phyloP scores from a whole-genome alignment of 2,888 invertebrate genomes.

The Quadroppia sp. region DNA sequence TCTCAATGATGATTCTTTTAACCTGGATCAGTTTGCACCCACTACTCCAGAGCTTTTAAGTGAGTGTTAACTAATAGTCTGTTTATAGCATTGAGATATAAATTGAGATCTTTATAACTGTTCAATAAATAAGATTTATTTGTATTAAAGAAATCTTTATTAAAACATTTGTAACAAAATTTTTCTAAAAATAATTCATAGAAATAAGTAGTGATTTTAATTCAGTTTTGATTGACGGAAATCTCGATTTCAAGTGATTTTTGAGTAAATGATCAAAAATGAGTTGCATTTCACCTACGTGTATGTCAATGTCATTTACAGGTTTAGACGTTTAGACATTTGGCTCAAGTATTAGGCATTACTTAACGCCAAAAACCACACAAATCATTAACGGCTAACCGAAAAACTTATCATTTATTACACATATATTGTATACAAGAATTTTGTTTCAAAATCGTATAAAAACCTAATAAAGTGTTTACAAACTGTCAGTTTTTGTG shows the following conservation, averaged over 20 bases:
- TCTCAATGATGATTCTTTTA: too few relatives aligned
- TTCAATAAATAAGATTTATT: too few relatives aligned
- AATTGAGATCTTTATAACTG: too few relatives aligned
- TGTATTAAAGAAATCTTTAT: too few relatives aligned
- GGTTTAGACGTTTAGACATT: constrained; percentile 24
- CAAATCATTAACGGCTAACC: not conserved
- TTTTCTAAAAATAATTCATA: not conserved
- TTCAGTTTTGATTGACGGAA: constrained; percentile 16
- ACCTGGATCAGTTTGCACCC: too few relatives aligned
- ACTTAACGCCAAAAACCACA: not conserved
- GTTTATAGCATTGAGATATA: too few relatives aligned
- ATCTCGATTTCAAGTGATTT: not conserved
- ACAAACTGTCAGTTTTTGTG: not conserved
- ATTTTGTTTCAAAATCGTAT: not conserved
- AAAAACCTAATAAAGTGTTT: constrained; percentile 9
- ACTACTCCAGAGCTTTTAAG: too few relatives aligned
- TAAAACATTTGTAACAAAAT: too few relatives aligned
- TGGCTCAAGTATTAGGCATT: constrained; percentile 30
- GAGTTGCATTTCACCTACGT: not conserved
- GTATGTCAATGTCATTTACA: constrained; percentile 35
- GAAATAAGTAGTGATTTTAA: not conserved
- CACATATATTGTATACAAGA: not conserved
- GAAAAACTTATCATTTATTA: not conserved
- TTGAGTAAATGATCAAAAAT: not conserved
- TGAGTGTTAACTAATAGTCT: too few relatives aligned